Conservation (phyloP, 2,113 vertebrate species). For the Cephalopterus ornatus region DNA sequence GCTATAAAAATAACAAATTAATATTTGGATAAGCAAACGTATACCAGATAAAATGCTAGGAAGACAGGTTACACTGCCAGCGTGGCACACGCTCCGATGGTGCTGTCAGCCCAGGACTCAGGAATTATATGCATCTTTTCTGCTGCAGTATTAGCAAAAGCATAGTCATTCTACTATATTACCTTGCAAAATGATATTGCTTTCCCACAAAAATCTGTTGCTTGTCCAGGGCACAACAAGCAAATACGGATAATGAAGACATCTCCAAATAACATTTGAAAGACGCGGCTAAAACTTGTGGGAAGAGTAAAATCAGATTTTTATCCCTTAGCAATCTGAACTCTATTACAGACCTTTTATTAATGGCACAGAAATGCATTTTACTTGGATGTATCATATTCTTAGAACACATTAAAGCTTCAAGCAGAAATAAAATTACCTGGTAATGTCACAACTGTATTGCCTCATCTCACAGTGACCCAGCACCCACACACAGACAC, state of each 20-base stretch:
- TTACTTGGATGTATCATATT: background rate
- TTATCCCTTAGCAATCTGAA: background rate
- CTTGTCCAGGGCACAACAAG: background rate
- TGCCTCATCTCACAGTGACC: background rate
- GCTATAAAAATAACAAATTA: background rate
- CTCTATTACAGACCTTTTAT: background rate
- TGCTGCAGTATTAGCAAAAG: background rate
- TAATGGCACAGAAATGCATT: background rate
- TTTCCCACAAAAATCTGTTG: background rate
- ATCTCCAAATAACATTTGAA: background rate
- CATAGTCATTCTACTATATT: background rate
- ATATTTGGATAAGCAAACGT: background rate
- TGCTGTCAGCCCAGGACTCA: background rate
- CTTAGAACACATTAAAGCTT: background rate
- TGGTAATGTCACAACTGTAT: background rate
- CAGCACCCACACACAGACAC: background rate
- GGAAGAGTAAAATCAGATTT: background rate
- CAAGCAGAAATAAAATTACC: background rate
- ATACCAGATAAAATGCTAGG: background rate
- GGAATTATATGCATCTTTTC: background rate
- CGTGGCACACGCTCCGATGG: fast-evolving
- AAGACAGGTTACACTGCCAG: background rate
- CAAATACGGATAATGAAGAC: background rate
- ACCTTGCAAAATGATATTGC: background rate
- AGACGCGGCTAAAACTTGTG: background rate